Percentiles rank a stretch among this genome's conserved stretches.
Conservation (phyloP, 2,113 vertebrate genomes). For the Physeter macrocephalus region DNA sequence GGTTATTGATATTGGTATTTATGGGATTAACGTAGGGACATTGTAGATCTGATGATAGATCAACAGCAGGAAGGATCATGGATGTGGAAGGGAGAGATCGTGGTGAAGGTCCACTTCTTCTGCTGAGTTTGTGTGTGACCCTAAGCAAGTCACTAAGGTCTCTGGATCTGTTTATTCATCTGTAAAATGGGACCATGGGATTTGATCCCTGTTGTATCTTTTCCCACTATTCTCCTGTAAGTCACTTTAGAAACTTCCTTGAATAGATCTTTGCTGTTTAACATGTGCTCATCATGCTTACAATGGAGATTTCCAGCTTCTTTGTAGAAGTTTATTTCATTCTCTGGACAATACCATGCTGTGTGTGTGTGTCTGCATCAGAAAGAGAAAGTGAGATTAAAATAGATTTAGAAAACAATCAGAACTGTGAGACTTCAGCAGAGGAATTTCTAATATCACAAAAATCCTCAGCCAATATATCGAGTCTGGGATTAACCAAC, state of each 20-base stretch:
- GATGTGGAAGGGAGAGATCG: neutral
- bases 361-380: neutral
- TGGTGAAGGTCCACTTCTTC: neutral
- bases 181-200: neutral
- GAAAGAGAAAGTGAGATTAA: neutral
- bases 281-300: neutral
- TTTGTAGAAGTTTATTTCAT: neutral
- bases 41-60: neutral
- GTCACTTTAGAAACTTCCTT: neutral
- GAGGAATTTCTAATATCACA: conserved; percentile 9
- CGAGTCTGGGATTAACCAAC: neutral
- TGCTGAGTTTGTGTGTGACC: neutral
- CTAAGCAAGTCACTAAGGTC: neutral
- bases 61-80: neutral
- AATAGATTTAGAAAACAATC: conserved; percentile 13
- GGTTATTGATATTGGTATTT: neutral
- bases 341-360: neutral
- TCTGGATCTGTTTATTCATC: neutral
- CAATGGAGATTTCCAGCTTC: neutral
- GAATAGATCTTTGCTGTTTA: neutral
- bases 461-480: neutral
- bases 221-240: neutral
- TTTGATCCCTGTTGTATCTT: neutral
- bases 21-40: neutral
- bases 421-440: conserved; percentile 20